phyloP scores from a whole-genome alignment of 2,113 vertebrate species.

The Eolophus roseicapilla region DNA sequence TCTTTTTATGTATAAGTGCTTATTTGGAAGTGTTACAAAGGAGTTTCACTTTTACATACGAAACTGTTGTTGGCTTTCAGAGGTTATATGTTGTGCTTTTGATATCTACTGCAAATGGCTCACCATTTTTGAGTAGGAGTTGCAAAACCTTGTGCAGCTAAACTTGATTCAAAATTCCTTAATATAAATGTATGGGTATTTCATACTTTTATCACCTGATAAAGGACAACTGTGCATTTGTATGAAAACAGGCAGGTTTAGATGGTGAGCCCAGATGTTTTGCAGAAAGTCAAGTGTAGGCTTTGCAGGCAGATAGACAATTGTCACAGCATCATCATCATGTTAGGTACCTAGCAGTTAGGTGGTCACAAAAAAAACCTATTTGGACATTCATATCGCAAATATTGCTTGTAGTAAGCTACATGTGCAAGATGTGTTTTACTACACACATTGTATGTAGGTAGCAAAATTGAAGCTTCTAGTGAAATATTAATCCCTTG shows the following conservation, averaged over 20 bases:
- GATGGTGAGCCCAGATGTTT: neutral
- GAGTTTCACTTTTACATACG: neutral
- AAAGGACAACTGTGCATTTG: neutral
- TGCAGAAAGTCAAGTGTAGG: neutral
- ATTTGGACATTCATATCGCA: accelerated
- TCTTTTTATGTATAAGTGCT: neutral
- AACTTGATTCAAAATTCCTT: neutral
- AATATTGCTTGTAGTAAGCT: neutral
- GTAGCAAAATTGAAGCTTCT: neutral
- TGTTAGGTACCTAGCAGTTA: neutral
- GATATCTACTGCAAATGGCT: neutral
- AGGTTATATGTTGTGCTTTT: neutral
- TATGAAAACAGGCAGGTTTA: neutral
- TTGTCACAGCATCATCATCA: neutral
- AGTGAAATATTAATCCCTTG: neutral
- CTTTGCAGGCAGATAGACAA: neutral
- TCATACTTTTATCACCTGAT: neutral
- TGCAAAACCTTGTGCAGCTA: neutral
- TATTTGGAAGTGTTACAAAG: neutral
- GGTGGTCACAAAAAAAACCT: neutral
- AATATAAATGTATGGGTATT: neutral
- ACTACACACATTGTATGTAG: neutral
- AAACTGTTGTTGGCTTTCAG: neutral
- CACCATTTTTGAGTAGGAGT: neutral
- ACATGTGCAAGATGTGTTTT: neutral